Evolutionary conservation across 2,113 vertebrate species (phyloP), one percentile per base, ranked within the genome.

Genomic region (Chrysemys picta): DNA sequence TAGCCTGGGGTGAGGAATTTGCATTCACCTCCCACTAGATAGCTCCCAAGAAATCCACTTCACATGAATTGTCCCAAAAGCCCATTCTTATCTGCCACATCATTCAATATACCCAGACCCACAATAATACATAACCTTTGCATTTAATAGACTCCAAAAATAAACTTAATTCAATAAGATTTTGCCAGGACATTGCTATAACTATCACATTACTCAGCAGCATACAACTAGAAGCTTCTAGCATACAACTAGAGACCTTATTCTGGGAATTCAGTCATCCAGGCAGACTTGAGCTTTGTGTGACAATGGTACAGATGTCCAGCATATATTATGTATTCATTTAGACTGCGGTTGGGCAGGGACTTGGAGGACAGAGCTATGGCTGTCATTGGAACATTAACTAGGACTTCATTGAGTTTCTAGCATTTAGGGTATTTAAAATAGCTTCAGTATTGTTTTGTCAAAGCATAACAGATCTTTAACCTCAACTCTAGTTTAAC

Each of bases 221-320:
- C 19, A 87, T 42, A 14, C 80, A 84, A 38, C 42, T 72, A 72
- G 22, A 78, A 65, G 38, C 54, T 85, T 35, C 19, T 0, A 0
- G 6, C 31, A 57, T n/a, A 57, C 11, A 90, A 57, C 25, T 69
- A 84, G 4, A 31, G 76, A 53, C 19, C 52, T 49, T 53, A 80
- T n/a, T 81, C 50, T 35, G 49, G 79, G 19, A 92, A 83, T 79
- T 42, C 84, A 93, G 85, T 27, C 4, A n/a, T 87, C 75, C 42
- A 47, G 59, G 42, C 91, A 90, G 69, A 6, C 8, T 12, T 84
- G 42, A 95, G 84, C 89, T 91, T 82, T 75, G 89, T 13, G 16
- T 21, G 88, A 0, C 0, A 94, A 87, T 82, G 65, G 92, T 35
- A 13, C n/a, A 91, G 59, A 84, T 81, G 84, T 81, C 7, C 80